Conservation (phyloP, 2,113 vertebrate species). For the Mesembrinibis cayennensis region DNA sequence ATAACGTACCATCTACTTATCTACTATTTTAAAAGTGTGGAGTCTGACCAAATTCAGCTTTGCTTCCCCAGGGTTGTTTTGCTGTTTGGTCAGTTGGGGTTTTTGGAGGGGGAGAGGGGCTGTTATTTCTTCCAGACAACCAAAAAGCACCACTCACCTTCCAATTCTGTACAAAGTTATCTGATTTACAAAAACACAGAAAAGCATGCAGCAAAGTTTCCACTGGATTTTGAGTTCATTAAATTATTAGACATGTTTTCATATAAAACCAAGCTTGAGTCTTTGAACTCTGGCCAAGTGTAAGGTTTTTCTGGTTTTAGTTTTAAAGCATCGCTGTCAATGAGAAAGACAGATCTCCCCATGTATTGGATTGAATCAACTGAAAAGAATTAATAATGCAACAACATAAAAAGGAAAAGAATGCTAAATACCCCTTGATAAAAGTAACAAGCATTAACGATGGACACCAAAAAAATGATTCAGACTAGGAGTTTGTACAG, state of each 20-base stretch:
- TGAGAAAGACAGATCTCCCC: not conserved
- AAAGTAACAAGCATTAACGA: not conserved
- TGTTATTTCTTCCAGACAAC: not conserved
- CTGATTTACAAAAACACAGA: not conserved
- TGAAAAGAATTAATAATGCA: not conserved
- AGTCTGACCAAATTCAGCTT: not conserved
- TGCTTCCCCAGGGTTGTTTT: not conserved
- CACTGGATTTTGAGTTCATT: not conserved
- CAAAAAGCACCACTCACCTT: not conserved
- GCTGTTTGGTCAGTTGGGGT: no score
- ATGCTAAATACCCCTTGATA: not conserved
- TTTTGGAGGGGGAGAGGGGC: not conserved
- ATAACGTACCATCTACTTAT: not conserved
- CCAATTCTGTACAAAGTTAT: not conserved
- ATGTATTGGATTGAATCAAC: fast-evolving
- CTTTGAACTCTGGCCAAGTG: not conserved
- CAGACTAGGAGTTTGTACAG: not conserved
- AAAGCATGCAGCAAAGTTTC: not conserved
- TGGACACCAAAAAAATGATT: fast-evolving
- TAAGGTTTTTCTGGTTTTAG: not conserved
- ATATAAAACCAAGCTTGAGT: not conserved
- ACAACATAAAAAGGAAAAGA: not conserved
- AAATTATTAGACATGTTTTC: not conserved
- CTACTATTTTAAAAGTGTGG: not conserved
- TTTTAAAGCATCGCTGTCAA: not conserved